A percentile compares a stretch with the other conserved stretches of the same genome.
These are phyloP conservation scores for Psilanteris sp. DNA, from an alignment of 1,140 invertebrate genomes.

Conservation along the genomic window DNA sequence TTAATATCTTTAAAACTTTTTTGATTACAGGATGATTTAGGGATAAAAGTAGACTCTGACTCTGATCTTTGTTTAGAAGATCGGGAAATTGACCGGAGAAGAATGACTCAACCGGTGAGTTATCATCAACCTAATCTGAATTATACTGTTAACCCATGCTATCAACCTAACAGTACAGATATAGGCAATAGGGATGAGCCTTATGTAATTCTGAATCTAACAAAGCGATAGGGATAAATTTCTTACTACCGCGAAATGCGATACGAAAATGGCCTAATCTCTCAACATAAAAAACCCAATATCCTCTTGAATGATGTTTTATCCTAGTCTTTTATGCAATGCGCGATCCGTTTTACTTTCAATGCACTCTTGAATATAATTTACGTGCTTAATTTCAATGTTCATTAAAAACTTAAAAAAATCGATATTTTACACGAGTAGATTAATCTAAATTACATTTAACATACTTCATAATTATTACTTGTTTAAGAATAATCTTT, in stretches of 20 bases:
- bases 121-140: slow-evolving; percentile 79
- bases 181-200: slow-evolving; percentile 75
- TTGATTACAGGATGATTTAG: slow-evolving; percentile 82
- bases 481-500: slow-evolving; percentile 1
- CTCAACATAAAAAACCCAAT: slow-evolving; percentile 46
- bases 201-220: slow-evolving; percentile 79
- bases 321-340: slow-evolving; percentile 45
- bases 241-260: slow-evolving; percentile 18
- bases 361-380: slow-evolving; percentile 41
- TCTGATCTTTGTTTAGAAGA: slow-evolving; percentile 93
- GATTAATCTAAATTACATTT: too few species aligned
- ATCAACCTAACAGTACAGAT: slow-evolving; percentile 77
- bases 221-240: slow-evolving; percentile 73
- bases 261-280: slow-evolving; percentile 58
- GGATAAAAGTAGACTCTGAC: slow-evolving; percentile 87
- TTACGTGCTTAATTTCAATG: slow-evolving; percentile 49
- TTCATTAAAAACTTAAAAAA: slow-evolving; percentile 8
- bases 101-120: slow-evolving; percentile 79
- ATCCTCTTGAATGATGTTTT: slow-evolving; percentile 27
- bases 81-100: slow-evolving; percentile 74
- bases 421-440: background rate
- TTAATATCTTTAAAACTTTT: slow-evolving; percentile 2
- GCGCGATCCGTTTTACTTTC: slow-evolving; percentile 34
- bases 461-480: too few species aligned
- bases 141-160: slow-evolving; percentile 79